A percentile compares a stretch with the other conserved stretches of the same genome.
Conservation (phyloP, 1,140 invertebrate species). For the Rhizoglyphus robini region DNA sequence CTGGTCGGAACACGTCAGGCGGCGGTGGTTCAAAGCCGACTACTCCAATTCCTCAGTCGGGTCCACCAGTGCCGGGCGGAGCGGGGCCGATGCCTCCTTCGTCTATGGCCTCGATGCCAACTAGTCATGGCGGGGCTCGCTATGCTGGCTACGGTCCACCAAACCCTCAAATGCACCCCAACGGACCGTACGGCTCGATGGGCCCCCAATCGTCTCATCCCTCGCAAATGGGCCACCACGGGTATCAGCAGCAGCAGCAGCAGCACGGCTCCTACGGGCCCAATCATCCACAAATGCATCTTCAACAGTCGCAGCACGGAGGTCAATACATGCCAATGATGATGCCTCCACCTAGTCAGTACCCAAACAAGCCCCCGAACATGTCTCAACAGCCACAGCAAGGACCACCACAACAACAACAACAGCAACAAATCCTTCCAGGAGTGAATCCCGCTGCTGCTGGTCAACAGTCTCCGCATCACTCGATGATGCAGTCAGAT, state of each 20-base stretch:
- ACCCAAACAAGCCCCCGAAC: constrained; percentile 7
- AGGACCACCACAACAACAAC: constrained; percentile 7
- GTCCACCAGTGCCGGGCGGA: not conserved
- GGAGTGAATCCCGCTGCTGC: constrained; percentile 22
- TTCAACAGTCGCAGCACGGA: not conserved
- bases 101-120: not conserved
- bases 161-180: not conserved
- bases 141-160: not conserved
- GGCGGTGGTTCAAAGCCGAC: not conserved
- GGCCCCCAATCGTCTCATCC: too few species aligned
- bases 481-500: constrained; percentile 34
- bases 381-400: not conserved
- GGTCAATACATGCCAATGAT: constrained; percentile 21
- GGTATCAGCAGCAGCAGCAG: not conserved
- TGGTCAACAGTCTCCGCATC: constrained; percentile 35
- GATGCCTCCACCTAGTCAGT: constrained; percentile 29
- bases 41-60: not conserved
- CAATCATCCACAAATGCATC: not conserved
- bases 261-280: not conserved
- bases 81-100: too few species aligned
- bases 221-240: too few species aligned
- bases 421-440: not conserved
- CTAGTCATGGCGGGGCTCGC: not conserved
- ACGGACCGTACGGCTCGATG: too few species aligned
- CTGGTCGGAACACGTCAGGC: not conserved